Conservation (phyloP, 92 coral and sea anemone species). For the Parazoanthus swiftii region DNA sequence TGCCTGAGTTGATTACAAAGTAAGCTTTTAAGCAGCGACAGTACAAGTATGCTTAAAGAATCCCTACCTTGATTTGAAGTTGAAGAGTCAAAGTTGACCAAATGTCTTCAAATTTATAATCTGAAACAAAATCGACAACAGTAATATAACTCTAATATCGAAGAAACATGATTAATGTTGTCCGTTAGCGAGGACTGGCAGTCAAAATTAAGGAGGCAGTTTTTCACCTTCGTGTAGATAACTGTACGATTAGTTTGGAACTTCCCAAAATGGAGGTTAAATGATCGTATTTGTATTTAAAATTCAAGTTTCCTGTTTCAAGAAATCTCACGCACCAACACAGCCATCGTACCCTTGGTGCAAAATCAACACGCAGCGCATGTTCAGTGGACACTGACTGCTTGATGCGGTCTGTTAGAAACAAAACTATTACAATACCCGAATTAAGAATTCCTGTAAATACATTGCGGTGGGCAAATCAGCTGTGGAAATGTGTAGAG, state of each 20-base stretch:
- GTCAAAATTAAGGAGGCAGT: conserved; percentile 32
- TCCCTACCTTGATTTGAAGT: conserved; percentile 33
- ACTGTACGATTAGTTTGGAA: conserved; percentile 23
- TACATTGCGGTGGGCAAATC: conserved; percentile 33
- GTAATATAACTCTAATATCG: not conserved
- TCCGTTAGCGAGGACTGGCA: conserved; percentile 23
- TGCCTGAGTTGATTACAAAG: conserved; percentile 29
- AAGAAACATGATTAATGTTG: conserved; percentile 26
- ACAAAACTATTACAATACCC: conserved; percentile 40
- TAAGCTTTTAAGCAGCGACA: conserved; percentile 7
- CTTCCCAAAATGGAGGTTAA: conserved; percentile 12
- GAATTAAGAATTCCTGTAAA: conserved; percentile 60
- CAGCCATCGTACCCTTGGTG: not conserved
- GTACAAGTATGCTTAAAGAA: not conserved
- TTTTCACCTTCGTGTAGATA: conserved; percentile 29
- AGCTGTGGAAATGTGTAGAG: conserved; percentile 39
- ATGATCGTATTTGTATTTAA: conserved; percentile 9
- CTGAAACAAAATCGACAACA: conserved; percentile 29
- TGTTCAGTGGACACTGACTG: conserved; percentile 26
- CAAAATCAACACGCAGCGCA: conserved; percentile 20
- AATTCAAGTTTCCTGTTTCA: conserved; percentile 10
- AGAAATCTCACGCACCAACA: not conserved
- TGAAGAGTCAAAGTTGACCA: not conserved
- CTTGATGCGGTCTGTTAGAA: conserved; percentile 32
- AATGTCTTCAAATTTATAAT: conserved; percentile 17